A percentile compares a stretch with the other conserved stretches of the same genome.
Evolutionary conservation across 2,113 vertebrate genomes (phyloP).

Genomic region (Nerophis ophidion): DNA sequence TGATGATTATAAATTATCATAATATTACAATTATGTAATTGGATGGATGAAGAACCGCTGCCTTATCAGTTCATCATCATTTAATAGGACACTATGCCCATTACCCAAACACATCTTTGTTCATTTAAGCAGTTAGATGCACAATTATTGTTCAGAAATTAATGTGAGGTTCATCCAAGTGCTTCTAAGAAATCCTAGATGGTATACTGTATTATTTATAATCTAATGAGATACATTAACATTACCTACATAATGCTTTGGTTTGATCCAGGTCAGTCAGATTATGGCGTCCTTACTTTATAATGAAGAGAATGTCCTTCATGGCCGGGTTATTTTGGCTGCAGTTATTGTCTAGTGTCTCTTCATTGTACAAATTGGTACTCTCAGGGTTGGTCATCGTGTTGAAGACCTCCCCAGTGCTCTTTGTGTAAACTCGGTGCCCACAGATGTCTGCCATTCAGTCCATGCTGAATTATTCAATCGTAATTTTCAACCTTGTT

Average conservation of each 20-base stretch:
- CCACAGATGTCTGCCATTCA: constrained; percentile 34
- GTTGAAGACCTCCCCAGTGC: constrained; percentile 26
- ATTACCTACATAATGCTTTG: constrained; percentile 21
- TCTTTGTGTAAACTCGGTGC: constrained; percentile 35
- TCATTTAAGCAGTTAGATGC: constrained; percentile 13
- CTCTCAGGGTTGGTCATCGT: constrained; percentile 3
- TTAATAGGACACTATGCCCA: not conserved
- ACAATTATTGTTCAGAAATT: not conserved
- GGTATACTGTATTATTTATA: not conserved
- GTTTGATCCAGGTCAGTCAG: constrained; percentile 22
- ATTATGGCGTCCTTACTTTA: constrained; percentile 24
- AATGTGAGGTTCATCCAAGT: constrained; percentile 11
- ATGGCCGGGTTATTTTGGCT: constrained; percentile 8
- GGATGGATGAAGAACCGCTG: not conserved
- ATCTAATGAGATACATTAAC: constrained; percentile 8
- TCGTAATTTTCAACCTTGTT: constrained; percentile 31
- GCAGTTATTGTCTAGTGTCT: constrained; percentile 5
- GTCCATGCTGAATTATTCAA: constrained; percentile 65
- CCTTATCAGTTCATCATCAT: constrained; percentile 3
- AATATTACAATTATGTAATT: constrained; percentile 11
- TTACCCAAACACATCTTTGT: constrained; percentile 14
- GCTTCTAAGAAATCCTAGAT: not conserved
- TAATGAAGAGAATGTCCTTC: constrained; percentile 17
- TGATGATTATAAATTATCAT: constrained; percentile 1
- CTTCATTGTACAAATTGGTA: constrained; percentile 22